Evolutionary conservation across 35 echinoderm and acorn worm genomes (phyloP).

Genomic region (Ophiothrix spiculata): DNA sequence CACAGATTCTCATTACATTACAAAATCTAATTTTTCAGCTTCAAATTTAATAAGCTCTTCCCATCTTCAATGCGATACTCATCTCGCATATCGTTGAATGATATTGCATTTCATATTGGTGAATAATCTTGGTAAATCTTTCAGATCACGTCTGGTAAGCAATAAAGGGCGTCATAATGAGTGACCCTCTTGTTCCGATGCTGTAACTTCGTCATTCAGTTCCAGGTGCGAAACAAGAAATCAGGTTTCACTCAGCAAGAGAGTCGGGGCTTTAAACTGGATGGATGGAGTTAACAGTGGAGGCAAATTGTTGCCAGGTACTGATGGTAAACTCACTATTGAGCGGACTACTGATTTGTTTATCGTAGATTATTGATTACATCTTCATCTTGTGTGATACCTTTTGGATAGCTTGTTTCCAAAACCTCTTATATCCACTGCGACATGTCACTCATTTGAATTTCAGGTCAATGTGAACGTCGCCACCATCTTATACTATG

Average conservation of each 20-base stretch:
- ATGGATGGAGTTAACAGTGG: no score
- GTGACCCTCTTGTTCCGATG: neutral
- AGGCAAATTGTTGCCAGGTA: no score
- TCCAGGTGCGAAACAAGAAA: slow-evolving; percentile 11
- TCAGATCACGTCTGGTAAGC: slow-evolving; percentile 14
- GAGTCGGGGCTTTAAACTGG: neutral
- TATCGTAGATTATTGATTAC: no score
- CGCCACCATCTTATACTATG: no score
- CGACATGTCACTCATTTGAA: no score
- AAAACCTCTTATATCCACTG: no score
- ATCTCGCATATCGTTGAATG: slow-evolving; percentile 3
- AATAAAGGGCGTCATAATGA: neutral
- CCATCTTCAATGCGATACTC: slow-evolving; percentile 16
- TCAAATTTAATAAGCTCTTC: slow-evolving; percentile 46
- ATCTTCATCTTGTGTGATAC: no score
- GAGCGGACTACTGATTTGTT: no score
- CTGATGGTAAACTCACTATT: no score
- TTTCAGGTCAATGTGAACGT: no score
- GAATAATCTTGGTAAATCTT: slow-evolving; percentile 25
- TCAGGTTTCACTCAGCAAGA: neutral
- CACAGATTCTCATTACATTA: slow-evolving; percentile 30
- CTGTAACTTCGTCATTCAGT: neutral
- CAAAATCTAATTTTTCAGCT: slow-evolving; percentile 51
- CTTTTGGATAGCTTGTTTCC: no score
- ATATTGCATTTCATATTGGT: slow-evolving; percentile 40